Conservation (phyloP, 37 sponge, comb jelly and placozoan species). For the Ephydatia muelleri region DNA sequence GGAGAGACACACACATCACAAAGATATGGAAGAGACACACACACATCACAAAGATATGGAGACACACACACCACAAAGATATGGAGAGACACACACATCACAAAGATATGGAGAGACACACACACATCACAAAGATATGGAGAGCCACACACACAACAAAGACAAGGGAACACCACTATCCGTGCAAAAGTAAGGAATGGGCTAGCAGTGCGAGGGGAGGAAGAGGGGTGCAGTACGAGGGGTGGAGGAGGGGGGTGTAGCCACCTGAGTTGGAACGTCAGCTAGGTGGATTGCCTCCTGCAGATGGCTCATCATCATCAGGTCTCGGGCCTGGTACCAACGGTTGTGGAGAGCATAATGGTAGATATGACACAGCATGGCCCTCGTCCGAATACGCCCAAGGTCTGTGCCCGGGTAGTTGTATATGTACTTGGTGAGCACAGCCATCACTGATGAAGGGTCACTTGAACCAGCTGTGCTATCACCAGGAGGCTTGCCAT, state of each 20-base stretch:
- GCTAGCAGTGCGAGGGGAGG: no score
- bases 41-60: background rate
- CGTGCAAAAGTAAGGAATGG: no score
- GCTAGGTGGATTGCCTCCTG: slow-evolving; percentile 89
- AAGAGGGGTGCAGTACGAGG: no score
- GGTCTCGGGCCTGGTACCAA: slow-evolving; percentile 89
- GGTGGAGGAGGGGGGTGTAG: no score
- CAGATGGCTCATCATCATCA: slow-evolving; percentile 97
- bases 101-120: background rate
- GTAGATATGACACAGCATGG: slow-evolving; percentile 96
- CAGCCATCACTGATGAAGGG: slow-evolving; percentile 42
- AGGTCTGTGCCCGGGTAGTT: slow-evolving; percentile 33
- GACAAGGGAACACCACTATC: no score
- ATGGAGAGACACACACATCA: background rate
- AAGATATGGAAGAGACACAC: background rate
- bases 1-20: background rate
- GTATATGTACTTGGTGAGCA: slow-evolving; percentile 74
- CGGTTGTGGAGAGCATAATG: slow-evolving; percentile 90
- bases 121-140: background rate
- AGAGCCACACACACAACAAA: background rate
- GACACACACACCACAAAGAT: background rate
- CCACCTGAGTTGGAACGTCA: slow-evolving; percentile 93
- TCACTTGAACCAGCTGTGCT: slow-evolving; percentile 2
- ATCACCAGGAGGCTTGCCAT: background rate
- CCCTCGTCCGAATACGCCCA: slow-evolving; percentile 80